A percentile compares a stretch with the other conserved stretches of the same genome.
Evolutionary conservation across 1,140 invertebrate genomes (phyloP).

Genomic region (Temnothorax longispinosus): DNA sequence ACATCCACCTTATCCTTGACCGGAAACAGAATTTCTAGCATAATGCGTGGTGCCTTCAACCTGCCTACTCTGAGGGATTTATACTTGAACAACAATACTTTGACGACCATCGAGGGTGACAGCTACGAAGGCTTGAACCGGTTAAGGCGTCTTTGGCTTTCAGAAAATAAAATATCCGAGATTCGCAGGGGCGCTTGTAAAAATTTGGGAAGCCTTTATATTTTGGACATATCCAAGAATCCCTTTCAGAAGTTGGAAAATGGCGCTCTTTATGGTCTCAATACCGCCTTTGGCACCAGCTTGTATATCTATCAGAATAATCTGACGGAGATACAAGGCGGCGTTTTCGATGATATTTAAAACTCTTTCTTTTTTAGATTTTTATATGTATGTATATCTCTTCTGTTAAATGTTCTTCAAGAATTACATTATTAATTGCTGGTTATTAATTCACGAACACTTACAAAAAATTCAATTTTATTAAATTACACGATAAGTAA

Average conservation of each 20-base stretch:
- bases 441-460: background rate
- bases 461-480: background rate
- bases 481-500: background rate
- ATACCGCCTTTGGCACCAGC: constrained; percentile 43
- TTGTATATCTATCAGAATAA: constrained; percentile 66
- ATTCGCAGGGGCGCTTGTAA: constrained; percentile 70
- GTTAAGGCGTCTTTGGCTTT: constrained; percentile 65
- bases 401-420: background rate
- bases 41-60: constrained; percentile 65
- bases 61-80: constrained; percentile 65
- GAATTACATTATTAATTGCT: background rate
- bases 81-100: constrained; percentile 68
- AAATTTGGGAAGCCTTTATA: constrained; percentile 65
- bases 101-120: constrained; percentile 71
- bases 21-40: constrained; percentile 69
- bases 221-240: constrained; percentile 74
- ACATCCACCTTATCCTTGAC: constrained; percentile 67
- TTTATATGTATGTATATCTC: background rate
- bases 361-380: background rate
- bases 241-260: constrained; percentile 71
- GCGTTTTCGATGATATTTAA: constrained; percentile 74
- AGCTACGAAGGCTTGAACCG: constrained; percentile 66
- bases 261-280: constrained; percentile 74
- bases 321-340: constrained; percentile 69
- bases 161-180: constrained; percentile 64